Base-by-base conservation (phyloP, 1,140 invertebrate species). In the Neocloeon triangulifer region DNA sequence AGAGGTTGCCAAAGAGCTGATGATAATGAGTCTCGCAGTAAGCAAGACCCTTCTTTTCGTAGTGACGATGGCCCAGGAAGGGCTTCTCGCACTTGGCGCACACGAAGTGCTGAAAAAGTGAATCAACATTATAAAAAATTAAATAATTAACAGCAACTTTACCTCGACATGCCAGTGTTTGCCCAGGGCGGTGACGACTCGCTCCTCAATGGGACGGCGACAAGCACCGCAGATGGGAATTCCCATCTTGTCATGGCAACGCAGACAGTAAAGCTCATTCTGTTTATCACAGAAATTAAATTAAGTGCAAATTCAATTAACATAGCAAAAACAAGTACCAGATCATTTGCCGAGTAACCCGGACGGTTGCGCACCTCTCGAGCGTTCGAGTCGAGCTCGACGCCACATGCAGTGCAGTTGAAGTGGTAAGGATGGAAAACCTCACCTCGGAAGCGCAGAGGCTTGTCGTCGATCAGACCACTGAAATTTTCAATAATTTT, bases 11-110 rank as follows among this genome's bases (percentile, higher is more conserved):
- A 59, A 97, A 99, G 19, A 98, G 57, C 61, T 97, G 82, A 59
- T 98, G 92, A 56, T 97, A 99, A 55, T 99, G 94, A 41, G 82
- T 91, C 57, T 99, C 94, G 55, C 95, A 99, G 54, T 99, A 99
- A 1, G 94, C 92, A 39, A 97, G 57, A 3, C 94, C 94, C 49
- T 95, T 95, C 52, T 94, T 92, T 56, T 99, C 95, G 55, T 97
- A 99, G 56, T 99, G 94, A 2, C 92, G 73, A 59, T 95, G 88
- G 1, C 95, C 95, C 47, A 96, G 68, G 61, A 99, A 99, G 1
- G 95, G 95, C 51, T 97, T 97, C 57, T 98, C 95, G 56, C 94
- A 99, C 57, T 96, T 95, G 37, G 92, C 91, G 55, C 94, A 99
- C 1, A 97, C 94, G 60, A 99, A 98, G 61, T 98, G 94, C 71